Conservation (phyloP, 2,888 invertebrate species). For the Caenorhabditis drosophilae region DNA sequence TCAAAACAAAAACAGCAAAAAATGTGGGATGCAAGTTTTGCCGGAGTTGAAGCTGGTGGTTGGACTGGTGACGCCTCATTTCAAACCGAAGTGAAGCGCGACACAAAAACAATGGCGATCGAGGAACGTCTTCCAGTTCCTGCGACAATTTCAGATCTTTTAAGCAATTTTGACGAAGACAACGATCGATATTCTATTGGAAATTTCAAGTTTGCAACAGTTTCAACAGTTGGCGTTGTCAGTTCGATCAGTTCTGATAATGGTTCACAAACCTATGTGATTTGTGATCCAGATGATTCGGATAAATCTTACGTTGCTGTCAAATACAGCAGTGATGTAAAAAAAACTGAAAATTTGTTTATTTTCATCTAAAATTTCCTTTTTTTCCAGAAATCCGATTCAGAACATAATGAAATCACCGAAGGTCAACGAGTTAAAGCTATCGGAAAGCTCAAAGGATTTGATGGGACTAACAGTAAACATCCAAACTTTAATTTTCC, state of each 20-base stretch:
- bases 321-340: constrained; percentile 13
- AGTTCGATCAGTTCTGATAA: constrained; percentile 19
- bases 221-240: constrained; percentile 22
- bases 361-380: background rate
- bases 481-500: background rate
- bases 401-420: background rate
- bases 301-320: constrained; percentile 10
- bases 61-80: constrained; percentile 30
- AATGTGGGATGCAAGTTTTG: constrained; percentile 26
- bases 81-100: constrained; percentile 23
- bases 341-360: background rate
- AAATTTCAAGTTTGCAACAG: constrained; percentile 24
- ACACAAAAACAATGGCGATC: constrained; percentile 11
- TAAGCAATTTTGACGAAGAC: constrained; percentile 4
- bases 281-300: constrained; percentile 17
- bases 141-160: constrained; percentile 15
- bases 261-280: constrained; percentile 8
- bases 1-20: constrained; percentile 21
- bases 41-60: constrained; percentile 15
- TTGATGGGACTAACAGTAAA: constrained; percentile 20
- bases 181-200: constrained; percentile 29
- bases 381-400: background rate
- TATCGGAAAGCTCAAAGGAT: constrained; percentile 31
- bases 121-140: constrained; percentile 31
- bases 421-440: constrained; percentile 9